Evolutionary conservation across 2,113 vertebrate genomes (phyloP).

Genomic region (Phoxinus phoxinus): DNA sequence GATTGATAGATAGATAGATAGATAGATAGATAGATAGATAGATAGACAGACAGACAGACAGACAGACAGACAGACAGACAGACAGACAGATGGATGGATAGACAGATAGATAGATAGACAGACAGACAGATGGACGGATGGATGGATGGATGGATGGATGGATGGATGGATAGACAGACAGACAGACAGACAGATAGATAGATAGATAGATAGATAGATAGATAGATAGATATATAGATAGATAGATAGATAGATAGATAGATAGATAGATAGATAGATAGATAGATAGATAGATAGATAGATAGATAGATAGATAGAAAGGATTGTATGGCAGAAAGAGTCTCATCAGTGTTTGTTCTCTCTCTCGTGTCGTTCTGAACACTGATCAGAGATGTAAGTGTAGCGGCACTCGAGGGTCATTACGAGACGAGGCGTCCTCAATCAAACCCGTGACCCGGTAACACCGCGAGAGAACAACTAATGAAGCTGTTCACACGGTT

Average conservation of each 20-base stretch:
- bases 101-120: too few relatives aligned
- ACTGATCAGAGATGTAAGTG: not conserved
- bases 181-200: not conserved
- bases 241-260: not conserved
- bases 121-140: not conserved
- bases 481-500: not conserved
- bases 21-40: too few relatives aligned
- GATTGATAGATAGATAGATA: too few relatives aligned
- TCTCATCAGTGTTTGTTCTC: conserved; percentile 1
- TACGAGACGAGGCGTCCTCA: not conserved
- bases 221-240: not conserved
- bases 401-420: not conserved
- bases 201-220: not conserved
- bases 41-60: too few relatives aligned
- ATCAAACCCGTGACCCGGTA: conserved; percentile 1
- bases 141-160: not conserved
- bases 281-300: not conserved
- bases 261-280: too few relatives aligned
- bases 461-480: not conserved
- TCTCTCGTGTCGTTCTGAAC: not conserved
- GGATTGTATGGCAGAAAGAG: not conserved
- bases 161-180: not conserved
- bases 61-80: too few relatives aligned
- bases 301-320: not conserved
- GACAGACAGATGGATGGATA: too few relatives aligned